Evolutionary conservation across 1,140 invertebrate genomes (phyloP), one percentile per base, ranked within the genome.

Genomic region (Macrotrachela quadricornifera): DNA sequence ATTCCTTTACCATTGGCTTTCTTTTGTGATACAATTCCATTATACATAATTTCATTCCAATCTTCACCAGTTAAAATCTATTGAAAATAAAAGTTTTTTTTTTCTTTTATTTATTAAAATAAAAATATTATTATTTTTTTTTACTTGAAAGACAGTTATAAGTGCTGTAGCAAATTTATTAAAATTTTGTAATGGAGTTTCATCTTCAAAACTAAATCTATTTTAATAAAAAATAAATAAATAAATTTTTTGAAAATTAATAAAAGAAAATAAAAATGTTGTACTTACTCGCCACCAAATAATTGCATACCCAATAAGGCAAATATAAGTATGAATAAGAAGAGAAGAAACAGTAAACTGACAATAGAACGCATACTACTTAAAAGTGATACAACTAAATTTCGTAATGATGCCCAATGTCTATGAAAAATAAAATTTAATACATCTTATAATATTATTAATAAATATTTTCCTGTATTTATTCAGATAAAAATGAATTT

Each of bases 31-130:
- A 83, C 78, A 67, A 99, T 97, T 57, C 91, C 92, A 70, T 88
- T 78, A 72, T 97, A 99, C 92, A 99, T 97, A 47, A 99, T 90
- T 77, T 95, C 90, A 72, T 99, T 99, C 94, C 94, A 99, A 77
- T 99, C 94, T 78, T 97, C 94, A 64, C 92, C 92, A 64, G 94
- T 99, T 69, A 99, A 75, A 67, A 97, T 97, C 87, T 96, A 60
- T 48, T 72, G n/a, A n/a, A n/a, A n/a, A n/a, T n/a, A n/a, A n/a
- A n/a, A n/a, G n/a, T n/a, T n/a, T n/a, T n/a, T n/a, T n/a, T n/a
- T n/a, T n/a, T 97, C 87, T 96, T 60, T 48, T 72, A 70, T 57
- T 37, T 30, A 30, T 4, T 30, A 8, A 30, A 30, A 30, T 30
- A 30, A 30, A 30, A 30, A 30, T 30, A 4, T 30, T 30, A 30